These are phyloP conservation scores for Caenorhabditis elegans DNA, from an alignment of 1,140 invertebrate genomes.

Conservation along the genomic window WBcel235 BX284602.5:13141001-13141500, in stretches of 20 bases:
- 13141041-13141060: too few relatives aligned
- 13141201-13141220: neutral
- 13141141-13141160: slow-evolving; percentile 23
- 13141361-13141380: slow-evolving; percentile 39
- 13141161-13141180: slow-evolving; percentile 8
- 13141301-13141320: slow-evolving; percentile 28
- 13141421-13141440: slow-evolving; percentile 52
- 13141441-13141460: slow-evolving; percentile 47
- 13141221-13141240: neutral
- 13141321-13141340: slow-evolving; percentile 26
- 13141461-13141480: slow-evolving; percentile 14
- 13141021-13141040: too few relatives aligned
- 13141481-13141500: slow-evolving; percentile 33
- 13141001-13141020: too few relatives aligned
- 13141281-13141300: slow-evolving; percentile 36
- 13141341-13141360: slow-evolving; percentile 30
- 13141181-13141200: neutral
- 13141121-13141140: neutral
- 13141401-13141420: slow-evolving; percentile 60
- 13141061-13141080: slow-evolving; percentile 17
- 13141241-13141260: slow-evolving; percentile 29
- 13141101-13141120: neutral
- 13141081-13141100: neutral
- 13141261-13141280: slow-evolving; percentile 38
- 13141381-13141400: slow-evolving; percentile 47